phyloP scores from a whole-genome alignment of 2,888 invertebrate genomes.

The Cheilosia soror region DNA sequence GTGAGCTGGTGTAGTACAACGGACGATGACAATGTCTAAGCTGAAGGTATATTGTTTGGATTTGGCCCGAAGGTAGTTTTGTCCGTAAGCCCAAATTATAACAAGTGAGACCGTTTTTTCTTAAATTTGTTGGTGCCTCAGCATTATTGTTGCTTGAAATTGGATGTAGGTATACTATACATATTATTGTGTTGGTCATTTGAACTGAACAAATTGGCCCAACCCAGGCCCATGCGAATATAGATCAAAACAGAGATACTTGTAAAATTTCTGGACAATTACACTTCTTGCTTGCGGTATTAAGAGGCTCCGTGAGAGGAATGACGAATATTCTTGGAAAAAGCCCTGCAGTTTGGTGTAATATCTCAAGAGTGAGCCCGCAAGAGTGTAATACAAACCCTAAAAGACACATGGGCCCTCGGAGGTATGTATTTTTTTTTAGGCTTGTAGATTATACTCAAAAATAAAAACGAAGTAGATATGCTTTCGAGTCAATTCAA shows the following conservation, averaged over 20 bases:
- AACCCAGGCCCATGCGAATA: conserved; percentile 53
- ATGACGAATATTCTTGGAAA: conserved; percentile 31
- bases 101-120: conserved; percentile 24
- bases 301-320: conserved; percentile 26
- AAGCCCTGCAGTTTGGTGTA: conserved; percentile 32
- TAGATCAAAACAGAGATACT: conserved; percentile 43
- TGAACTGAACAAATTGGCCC: conserved; percentile 60
- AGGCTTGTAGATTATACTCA: no score
- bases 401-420: conserved; percentile 27
- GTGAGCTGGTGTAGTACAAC: background rate
- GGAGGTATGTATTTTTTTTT: background rate
- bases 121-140: conserved; percentile 20
- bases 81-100: conserved; percentile 49
- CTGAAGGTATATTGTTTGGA: conserved; percentile 48
- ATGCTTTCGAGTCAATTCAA: no score
- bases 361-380: conserved; percentile 22
- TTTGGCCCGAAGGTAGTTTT: conserved; percentile 47
- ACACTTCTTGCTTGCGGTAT: conserved; percentile 34
- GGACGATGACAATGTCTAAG: conserved; percentile 24
- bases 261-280: conserved; percentile 28
- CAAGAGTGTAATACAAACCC: conserved; percentile 12
- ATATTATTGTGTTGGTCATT: conserved; percentile 33
- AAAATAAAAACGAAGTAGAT: no score
- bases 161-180: background rate
- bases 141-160: conserved; percentile 1